Percentiles rank a stretch among this genome's conserved stretches.
Conservation (phyloP, 2,797 vertebrate genomes). For the Phrynocephalus guinanensis region DNA sequence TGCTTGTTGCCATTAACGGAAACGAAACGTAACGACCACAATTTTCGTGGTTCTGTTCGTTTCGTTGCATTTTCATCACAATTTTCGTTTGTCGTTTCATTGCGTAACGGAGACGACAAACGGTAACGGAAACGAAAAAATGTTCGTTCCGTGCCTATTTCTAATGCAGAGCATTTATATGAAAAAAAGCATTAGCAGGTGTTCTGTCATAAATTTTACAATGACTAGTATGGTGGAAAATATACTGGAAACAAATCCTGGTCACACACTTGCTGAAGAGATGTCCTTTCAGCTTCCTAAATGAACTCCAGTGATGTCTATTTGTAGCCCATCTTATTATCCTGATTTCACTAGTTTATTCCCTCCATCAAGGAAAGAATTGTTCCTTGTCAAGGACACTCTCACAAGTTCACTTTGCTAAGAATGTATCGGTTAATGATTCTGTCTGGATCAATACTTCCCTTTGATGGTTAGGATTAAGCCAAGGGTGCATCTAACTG, state of each 20-base stretch:
- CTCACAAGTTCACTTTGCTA: constrained; percentile 46
- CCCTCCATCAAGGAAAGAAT: constrained; percentile 41
- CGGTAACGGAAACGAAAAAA: too few species aligned
- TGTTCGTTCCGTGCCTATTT: too few species aligned
- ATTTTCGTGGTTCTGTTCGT: too few species aligned
- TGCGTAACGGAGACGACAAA: too few species aligned
- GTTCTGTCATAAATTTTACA: background rate
- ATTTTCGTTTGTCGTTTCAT: too few species aligned
- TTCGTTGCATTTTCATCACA: too few species aligned
- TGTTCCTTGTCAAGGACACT: constrained; percentile 52
- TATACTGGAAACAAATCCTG: background rate
- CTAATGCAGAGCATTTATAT: background rate
- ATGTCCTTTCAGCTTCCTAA: constrained; percentile 19
- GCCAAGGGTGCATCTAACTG: constrained; percentile 21
- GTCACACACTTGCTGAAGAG: constrained; percentile 2
- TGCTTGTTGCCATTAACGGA: too few species aligned
- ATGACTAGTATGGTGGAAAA: background rate
- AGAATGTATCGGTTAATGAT: constrained; percentile 56
- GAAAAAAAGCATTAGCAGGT: background rate
- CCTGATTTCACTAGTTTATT: constrained; percentile 43
- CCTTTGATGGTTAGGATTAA: constrained; percentile 29
- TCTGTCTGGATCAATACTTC: constrained; percentile 55
- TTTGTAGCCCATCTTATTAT: background rate
- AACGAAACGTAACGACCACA: too few species aligned
- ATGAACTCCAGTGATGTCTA: constrained; percentile 42